Percentiles rank a stretch among this genome's conserved stretches.
phyloP scores from a whole-genome alignment of 1,140 invertebrate species.

The Ylistrum balloti region DNA sequence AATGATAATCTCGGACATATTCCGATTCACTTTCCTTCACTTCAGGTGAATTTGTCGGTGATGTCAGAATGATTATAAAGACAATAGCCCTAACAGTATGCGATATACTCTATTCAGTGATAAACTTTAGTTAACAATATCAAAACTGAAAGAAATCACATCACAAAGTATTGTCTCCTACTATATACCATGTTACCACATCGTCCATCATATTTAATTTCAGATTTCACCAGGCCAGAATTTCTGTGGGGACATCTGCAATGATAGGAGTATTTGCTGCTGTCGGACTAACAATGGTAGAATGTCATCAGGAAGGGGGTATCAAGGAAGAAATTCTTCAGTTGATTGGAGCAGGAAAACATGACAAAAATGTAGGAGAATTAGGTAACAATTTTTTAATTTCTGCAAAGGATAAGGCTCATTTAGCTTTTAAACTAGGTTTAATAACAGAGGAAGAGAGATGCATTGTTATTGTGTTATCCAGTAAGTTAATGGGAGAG shows the following conservation, averaged over 20 bases:
- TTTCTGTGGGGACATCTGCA: background rate
- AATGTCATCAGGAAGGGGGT: background rate
- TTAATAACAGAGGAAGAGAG: background rate
- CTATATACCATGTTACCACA: background rate
- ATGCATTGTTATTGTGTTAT: background rate
- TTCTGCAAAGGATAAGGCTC: background rate
- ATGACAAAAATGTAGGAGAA: background rate
- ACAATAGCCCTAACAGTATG: too few species aligned
- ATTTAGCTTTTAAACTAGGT: background rate
- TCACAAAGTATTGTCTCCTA: too few species aligned
- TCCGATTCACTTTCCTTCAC: too few species aligned
- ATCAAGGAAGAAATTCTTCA: constrained; percentile 1
- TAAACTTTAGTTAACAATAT: too few species aligned
- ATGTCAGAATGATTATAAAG: too few species aligned
- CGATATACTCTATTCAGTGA: too few species aligned
- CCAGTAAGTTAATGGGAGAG: background rate
- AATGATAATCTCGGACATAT: too few species aligned
- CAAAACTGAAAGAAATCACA: too few species aligned
- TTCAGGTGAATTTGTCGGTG: too few species aligned
- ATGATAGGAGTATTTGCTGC: background rate
- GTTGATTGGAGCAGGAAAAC: background rate
- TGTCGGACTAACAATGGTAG: background rate
- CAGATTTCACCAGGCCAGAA: background rate
- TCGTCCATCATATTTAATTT: background rate
- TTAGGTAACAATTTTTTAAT: background rate